Evolutionary conservation across 2,113 vertebrate species (phyloP), one percentile per base, ranked within the genome.

Genomic region (Spizaetus ornatus): DNA sequence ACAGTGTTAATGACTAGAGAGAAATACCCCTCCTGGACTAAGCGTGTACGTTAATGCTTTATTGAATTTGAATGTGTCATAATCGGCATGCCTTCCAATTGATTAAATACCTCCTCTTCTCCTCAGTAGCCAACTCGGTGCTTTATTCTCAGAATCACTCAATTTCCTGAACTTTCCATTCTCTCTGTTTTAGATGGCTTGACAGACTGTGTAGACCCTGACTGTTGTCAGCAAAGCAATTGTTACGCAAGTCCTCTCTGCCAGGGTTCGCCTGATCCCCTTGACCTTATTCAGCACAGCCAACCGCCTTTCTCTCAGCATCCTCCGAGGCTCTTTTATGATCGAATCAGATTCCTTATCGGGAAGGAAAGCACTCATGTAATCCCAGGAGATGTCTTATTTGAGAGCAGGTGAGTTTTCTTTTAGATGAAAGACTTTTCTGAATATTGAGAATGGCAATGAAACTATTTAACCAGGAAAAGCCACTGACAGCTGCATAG

Each of bases 151-250:
- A 32, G 76, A 92, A 43, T 40, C 6, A 2, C 70, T 87, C 81
- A 1, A 1, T 93, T 83, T 81, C 66, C 82, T 93, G 29, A 86
- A 81, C 47, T 97, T 58, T 72, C 65, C 42, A 5, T 96, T 93
- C 38, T 86, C 55, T 94, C 48, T 22, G 0, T 69, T 98, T 70
- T 95, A 99, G 99, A 99, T 93, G 99, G 99, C 93, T 97, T 99
- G 97, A 98, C 98, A 36, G 99, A 99, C 98, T 99, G 99, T 25
- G 98, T 99, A 29, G 99, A 99, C 93, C 99, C 99, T 3, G 99
- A 99, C 90, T 99, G 99, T 56, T 99, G 99, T 86, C 99, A 99
- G 94, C 99, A 99, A 97, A 98, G 98, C 97, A 99, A 98, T 87
- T 99, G 99, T 78, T 99, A 98, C 11, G 97, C 98, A 3, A 99